Evolutionary conservation across 2,113 vertebrate genomes (phyloP), one percentile per base, ranked within the genome.

Genomic region (Burhinus bistriatus): DNA sequence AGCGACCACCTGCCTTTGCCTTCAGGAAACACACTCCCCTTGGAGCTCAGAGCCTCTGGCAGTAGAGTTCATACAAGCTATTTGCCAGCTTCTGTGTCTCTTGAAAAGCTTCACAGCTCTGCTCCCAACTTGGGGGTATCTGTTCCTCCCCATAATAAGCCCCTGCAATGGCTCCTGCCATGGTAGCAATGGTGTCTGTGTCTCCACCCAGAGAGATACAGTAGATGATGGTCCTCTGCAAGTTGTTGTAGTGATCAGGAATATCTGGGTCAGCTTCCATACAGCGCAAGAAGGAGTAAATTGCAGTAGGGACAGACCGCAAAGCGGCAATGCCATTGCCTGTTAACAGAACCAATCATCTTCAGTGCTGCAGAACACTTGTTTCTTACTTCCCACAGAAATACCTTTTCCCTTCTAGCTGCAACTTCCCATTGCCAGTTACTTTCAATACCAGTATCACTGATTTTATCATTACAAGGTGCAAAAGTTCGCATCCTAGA

Each of bases 171-270:
- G 99, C 99, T 80, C 99, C 99, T 0, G 99, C 99, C 99, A 99
- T 99, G 97, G 99, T 99, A 70, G 99, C 99, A 57, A 99, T 99
- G 97, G 99, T 99, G 98, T 99, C 99, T 7, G 99, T 99, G 98
- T 99, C 99, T n/a, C 99, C 99, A 12, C 99, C 99, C 81, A 99
- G 97, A 1, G 99, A 99, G 97, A 99, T 98, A 92, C 99, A 99
- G 97, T 99, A 99, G 49, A 99, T 98, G 88, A 99, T 98, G 88
- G 99, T 99, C 98, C 99, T 98, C 94, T 99, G 99, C 93, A 99
- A 97, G 86, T 95, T 98, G 11, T 98, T 98, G 84, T 99, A 99
- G 73, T 83, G 97, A 11, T 98, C 98, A 11, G 99, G 99, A 47
- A 99, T 98, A 82, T 99, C 98, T 0, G 99, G 98, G 36, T 98